A percentile compares a stretch with the other conserved stretches of the same genome.
Evolutionary conservation across 2,113 vertebrate species (phyloP).

Genomic region (Sinocyclocheilus maitianheensis): DNA sequence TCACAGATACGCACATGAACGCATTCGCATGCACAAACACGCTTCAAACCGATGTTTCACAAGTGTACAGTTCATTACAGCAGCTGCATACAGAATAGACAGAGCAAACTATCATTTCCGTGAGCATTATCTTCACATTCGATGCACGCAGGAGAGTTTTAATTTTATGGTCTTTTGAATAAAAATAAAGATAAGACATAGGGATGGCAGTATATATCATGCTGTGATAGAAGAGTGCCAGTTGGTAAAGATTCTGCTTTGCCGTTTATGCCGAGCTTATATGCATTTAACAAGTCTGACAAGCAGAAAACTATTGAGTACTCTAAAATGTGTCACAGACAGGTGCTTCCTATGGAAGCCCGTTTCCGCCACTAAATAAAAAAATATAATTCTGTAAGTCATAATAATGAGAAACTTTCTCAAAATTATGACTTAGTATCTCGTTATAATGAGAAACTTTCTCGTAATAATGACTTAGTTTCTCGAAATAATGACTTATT

Average conservation of each 20-base stretch:
- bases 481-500: no score
- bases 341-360: neutral
- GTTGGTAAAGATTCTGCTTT: neutral
- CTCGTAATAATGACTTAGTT: no score
- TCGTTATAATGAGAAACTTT: no score
- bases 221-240: neutral
- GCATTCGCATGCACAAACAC: constrained; percentile 29
- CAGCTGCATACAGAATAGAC: neutral
- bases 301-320: neutral
- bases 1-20: neutral
- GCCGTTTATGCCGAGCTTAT: neutral
- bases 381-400: no score
- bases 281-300: constrained; percentile 1
- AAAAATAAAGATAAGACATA: neutral
- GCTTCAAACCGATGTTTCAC: constrained; percentile 33
- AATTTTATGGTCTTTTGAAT: constrained; percentile 21
- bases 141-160: neutral
- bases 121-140: neutral
- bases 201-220: neutral
- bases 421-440: no score
- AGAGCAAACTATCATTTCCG: neutral
- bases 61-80: constrained; percentile 28
- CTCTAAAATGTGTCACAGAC: neutral
- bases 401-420: no score
- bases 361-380: no score